Percentiles rank a stretch among this genome's conserved stretches.
Conservation (phyloP, 2,888 invertebrate genomes). For the Cheilosia vulpina region DNA sequence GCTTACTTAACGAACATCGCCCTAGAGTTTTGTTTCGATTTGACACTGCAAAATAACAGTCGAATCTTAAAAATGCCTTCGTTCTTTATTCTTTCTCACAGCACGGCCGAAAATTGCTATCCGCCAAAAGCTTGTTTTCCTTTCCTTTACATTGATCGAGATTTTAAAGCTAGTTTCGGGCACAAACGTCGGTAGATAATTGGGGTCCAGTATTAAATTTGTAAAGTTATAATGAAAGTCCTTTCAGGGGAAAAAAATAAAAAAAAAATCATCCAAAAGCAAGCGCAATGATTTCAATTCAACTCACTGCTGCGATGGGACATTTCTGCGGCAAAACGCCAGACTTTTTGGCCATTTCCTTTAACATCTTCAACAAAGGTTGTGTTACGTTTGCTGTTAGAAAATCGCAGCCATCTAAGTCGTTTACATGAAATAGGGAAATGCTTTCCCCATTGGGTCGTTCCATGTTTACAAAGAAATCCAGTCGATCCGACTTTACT, state of each 20-base stretch:
- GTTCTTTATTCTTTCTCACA: background rate
- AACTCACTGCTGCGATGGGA: conserved; percentile 18
- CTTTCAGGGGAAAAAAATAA: conserved; percentile 6
- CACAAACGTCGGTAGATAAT: conserved; percentile 6
- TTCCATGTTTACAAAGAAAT: background rate
- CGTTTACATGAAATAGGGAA: background rate
- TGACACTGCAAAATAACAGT: no score
- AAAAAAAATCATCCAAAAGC: background rate
- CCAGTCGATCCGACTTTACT: background rate
- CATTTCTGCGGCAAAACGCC: conserved; percentile 23
- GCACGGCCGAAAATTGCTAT: background rate
- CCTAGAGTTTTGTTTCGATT: no score
- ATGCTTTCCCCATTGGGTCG: background rate
- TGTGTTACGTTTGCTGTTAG: background rate
- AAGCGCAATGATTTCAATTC: background rate
- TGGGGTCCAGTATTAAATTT: conserved; percentile 4
- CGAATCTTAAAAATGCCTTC: background rate
- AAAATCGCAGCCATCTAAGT: background rate
- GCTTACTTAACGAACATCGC: no score
- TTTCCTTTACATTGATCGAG: background rate
- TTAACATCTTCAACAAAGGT: conserved; percentile 2
- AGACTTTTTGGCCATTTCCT: background rate
- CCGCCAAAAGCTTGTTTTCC: background rate
- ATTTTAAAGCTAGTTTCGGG: conserved; percentile 28
- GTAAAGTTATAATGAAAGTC: conserved; percentile 7